Base-by-base conservation (phyloP, 2,888 invertebrate species). In the Mesorhabditis sp. region DNA sequence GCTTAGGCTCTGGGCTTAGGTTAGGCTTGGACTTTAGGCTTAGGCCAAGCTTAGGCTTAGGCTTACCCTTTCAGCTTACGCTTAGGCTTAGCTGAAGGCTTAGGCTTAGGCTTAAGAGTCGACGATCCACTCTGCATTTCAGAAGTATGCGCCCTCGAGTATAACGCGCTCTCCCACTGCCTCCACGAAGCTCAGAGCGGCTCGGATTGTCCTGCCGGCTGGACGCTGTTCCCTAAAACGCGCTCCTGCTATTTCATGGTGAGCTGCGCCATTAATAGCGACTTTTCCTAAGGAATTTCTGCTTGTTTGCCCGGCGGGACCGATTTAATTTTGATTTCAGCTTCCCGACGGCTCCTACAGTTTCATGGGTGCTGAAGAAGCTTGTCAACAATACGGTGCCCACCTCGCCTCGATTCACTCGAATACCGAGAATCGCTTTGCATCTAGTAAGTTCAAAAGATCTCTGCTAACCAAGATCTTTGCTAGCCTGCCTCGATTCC, bases 261-360 rank as follows among this genome's bases (percentile, higher is more conserved):
- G 2, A 28, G 28, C 28, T 28, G 28, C 28, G 28, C 28, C 28
- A 28, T 28, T 28, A 28, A 28, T 28, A 28, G 1, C 28, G 2
- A 28, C 1, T 28, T 28, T 28, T 28, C 28, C 28, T 1, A 28
- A 28, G 2, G 28, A 28, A 28, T 28, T 28, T 28, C 28, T 28
- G 28, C 28, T 28, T 2, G 28, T 28, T 28, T 28, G 28, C 28
- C 28, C 28, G 1, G 28, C 28, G 1, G 28, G 28, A 28, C 28
- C 28, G 1, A 2, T 1, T 28, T 28, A 28, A 28, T 28, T 28
- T 28, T 28, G 1, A 28, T 28, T 50, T 50, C 2, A 50, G 58
- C 58, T 50, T n/a, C 58, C 58, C n/a, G 58, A 50, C 58, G 58
- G 58, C n/a, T 10, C 58, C 58, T 50, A 50, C 58, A n/a, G 58